Conservation (phyloP, 2,888 invertebrate genomes). For the Chelonus formosanus region DNA sequence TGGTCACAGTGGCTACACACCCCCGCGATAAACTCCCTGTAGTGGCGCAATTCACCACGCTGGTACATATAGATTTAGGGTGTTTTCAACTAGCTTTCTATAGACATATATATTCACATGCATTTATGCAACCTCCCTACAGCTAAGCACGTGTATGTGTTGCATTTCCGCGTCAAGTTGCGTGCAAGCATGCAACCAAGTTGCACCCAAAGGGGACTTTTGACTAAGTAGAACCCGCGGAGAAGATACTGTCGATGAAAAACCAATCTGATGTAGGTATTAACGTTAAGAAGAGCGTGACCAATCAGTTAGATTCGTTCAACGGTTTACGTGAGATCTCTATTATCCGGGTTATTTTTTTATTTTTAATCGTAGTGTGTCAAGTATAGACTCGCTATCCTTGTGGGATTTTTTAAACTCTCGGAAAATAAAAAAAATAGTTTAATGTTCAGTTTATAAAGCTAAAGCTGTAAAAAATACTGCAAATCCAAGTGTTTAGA, state of each 20-base stretch:
- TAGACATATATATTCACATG: slow-evolving; percentile 24
- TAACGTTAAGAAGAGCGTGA: slow-evolving; percentile 60
- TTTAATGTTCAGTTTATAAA: too few relatives aligned
- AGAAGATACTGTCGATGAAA: slow-evolving; percentile 38
- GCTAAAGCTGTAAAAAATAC: too few relatives aligned
- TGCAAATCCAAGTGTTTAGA: too few relatives aligned
- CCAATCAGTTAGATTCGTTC: slow-evolving; percentile 56
- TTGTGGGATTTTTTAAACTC: too few relatives aligned
- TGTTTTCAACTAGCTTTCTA: slow-evolving; percentile 2
- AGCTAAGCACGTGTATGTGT: slow-evolving; percentile 9
- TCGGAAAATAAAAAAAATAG: too few relatives aligned
- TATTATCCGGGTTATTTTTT: background rate
- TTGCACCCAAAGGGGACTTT: slow-evolving; percentile 12
- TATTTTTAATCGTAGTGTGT: too few relatives aligned
- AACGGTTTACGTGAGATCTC: slow-evolving; percentile 9
- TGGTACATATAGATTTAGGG: slow-evolving; percentile 38
- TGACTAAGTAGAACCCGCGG: slow-evolving; percentile 22
- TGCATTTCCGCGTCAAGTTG: slow-evolving; percentile 19
- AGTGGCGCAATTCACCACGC: slow-evolving; percentile 59
- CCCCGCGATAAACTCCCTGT: slow-evolving; percentile 59
- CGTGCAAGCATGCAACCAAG: slow-evolving; percentile 29
- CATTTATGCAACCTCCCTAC: slow-evolving; percentile 28
- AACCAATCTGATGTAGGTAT: slow-evolving; percentile 57
- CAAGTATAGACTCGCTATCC: too few relatives aligned
- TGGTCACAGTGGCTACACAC: slow-evolving; percentile 62